These are phyloP conservation scores for Schlechtendalia chinensis DNA, from an alignment of 1,140 invertebrate genomes.

Conservation along the genomic window DNA sequence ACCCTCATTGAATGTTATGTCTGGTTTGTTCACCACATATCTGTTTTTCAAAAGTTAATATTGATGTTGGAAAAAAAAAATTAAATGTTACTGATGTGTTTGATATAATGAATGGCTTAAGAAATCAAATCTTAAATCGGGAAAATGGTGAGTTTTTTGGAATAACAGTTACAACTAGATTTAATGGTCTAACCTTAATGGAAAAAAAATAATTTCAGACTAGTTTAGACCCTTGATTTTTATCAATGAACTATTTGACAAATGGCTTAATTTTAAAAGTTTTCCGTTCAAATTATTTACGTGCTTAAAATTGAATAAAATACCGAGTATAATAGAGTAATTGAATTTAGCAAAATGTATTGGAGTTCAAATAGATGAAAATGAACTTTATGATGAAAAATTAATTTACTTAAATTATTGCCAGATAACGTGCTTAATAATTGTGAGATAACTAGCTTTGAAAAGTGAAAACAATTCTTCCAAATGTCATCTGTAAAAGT, in stretches of 20 bases:
- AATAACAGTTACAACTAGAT: background rate
- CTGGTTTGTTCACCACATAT: slow-evolving; percentile 12
- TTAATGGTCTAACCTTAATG: background rate
- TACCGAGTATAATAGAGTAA: background rate
- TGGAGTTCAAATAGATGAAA: background rate
- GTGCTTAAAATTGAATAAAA: background rate
- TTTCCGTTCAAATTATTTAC: slow-evolving; percentile 6
- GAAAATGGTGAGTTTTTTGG: background rate
- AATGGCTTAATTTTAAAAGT: slow-evolving; percentile 10
- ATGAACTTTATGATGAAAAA: background rate
- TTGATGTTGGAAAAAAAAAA: slow-evolving; percentile 9
- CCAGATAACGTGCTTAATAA: background rate
- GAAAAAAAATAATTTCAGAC: background rate
- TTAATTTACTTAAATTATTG: slow-evolving; percentile 5
- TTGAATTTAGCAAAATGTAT: background rate
- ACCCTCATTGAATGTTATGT: background rate
- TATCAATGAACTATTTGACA: background rate
- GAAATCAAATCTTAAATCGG: background rate
- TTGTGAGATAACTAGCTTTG: background rate
- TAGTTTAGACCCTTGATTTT: too few species aligned
- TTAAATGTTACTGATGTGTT: background rate
- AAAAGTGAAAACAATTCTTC: background rate
- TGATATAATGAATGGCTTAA: background rate
- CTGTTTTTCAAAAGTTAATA: slow-evolving; percentile 5
- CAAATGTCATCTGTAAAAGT: background rate